phyloP scores from a whole-genome alignment of 2,113 vertebrate genomes.

The Sinocyclocheilus anshuiensis region DNA sequence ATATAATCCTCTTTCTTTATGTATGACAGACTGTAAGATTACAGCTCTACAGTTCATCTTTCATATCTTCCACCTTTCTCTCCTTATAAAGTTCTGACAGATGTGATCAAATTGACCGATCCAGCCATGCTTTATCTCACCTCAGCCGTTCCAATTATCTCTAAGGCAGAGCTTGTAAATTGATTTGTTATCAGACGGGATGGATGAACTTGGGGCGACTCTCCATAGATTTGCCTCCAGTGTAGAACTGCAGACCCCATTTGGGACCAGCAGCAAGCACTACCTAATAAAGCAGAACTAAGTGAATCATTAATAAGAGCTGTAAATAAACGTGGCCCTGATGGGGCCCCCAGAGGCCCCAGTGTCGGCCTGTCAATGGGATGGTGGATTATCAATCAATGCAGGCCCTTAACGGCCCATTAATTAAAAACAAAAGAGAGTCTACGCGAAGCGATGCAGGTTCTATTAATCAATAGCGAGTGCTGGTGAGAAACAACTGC shows the following conservation, averaged over 20 bases:
- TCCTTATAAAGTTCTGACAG: constrained; percentile 1
- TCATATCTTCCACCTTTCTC: constrained; percentile 19
- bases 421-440: constrained; percentile 72
- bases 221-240: constrained; percentile 49
- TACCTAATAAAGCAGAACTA: constrained; percentile 70
- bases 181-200: constrained; percentile 53
- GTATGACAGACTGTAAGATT: background rate
- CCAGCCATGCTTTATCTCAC: constrained; percentile 37
- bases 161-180: constrained; percentile 44
- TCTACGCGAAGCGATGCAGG: constrained; percentile 47
- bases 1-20: background rate
- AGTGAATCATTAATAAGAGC: constrained; percentile 74
- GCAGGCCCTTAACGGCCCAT: constrained; percentile 57
- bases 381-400: constrained; percentile 57
- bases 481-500: constrained; percentile 4
- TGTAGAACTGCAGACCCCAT: constrained; percentile 11
- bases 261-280: constrained; percentile 38
- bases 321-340: constrained; percentile 62
- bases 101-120: constrained; percentile 20
- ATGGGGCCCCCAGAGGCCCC: constrained; percentile 44
- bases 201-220: constrained; percentile 48
- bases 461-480: constrained; percentile 62
- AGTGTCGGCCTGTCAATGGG: background rate
- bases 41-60: constrained; percentile 1
- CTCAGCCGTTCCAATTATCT: constrained; percentile 42